These are phyloP conservation scores for Micromussa lordhowensis DNA, from an alignment of 92 coral and sea anemone species.

Conservation along the genomic window DNA sequence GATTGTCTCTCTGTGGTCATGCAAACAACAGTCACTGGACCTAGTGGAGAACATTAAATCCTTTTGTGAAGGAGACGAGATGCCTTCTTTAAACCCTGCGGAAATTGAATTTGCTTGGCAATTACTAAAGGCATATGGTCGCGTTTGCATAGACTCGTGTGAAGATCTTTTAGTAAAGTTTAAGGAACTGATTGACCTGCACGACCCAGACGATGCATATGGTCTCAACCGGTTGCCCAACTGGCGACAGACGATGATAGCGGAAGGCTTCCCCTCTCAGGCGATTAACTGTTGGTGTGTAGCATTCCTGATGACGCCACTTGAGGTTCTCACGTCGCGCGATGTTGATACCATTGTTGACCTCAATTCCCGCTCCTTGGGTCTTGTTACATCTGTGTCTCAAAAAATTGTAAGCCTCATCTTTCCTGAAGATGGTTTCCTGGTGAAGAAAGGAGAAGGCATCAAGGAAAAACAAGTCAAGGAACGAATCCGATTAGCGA, in stretches of 20 bases:
- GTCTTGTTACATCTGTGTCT: conserved; percentile 25
- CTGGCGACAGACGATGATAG: conserved; percentile 56
- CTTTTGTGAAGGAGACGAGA: not conserved
- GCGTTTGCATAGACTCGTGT: conserved; percentile 2
- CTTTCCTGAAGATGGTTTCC: conserved; percentile 26
- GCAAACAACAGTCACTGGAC: not conserved
- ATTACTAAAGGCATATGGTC: conserved; percentile 32
- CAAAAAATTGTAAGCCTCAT: conserved; percentile 30
- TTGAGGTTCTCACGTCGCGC: conserved; percentile 27
- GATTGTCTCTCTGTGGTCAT: conserved; percentile 23
- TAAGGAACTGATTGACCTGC: conserved; percentile 23
- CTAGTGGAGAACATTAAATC: not conserved
- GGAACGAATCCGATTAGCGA: conserved; percentile 61
- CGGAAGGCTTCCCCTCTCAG: conserved; percentile 32
- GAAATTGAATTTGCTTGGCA: conserved; percentile 23
- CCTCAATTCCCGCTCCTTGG: conserved; percentile 39
- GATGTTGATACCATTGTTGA: conserved; percentile 70
- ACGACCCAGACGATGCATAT: conserved; percentile 48
- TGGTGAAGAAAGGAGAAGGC: not conserved
- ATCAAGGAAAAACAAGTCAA: conserved; percentile 21
- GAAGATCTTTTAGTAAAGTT: conserved; percentile 9
- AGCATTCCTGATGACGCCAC: conserved; percentile 37
- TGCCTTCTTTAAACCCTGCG: not conserved
- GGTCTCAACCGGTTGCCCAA: conserved; percentile 41
- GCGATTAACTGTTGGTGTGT: conserved; percentile 64